Evolutionary conservation across 2,888 invertebrate species (phyloP).

Genomic region (Noctua janthe): DNA sequence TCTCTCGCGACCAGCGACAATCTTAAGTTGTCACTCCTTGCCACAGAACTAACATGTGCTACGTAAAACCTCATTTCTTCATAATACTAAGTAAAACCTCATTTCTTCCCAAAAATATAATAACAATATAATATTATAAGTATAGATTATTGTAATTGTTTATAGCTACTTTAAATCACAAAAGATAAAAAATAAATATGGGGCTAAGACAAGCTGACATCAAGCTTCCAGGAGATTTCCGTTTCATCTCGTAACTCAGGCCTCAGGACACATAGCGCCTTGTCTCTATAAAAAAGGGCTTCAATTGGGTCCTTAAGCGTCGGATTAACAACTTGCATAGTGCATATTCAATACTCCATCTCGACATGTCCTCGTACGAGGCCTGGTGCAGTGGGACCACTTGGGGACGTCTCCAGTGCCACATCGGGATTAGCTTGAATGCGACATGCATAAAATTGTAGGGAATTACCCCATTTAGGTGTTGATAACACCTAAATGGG

Average conservation of each 20-base stretch:
- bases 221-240: slow-evolving; percentile 15
- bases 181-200: not conserved
- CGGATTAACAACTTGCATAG: slow-evolving; percentile 62
- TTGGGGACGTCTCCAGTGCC: slow-evolving; percentile 57
- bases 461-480: slow-evolving; percentile 55
- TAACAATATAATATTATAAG: too few species aligned
- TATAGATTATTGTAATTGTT: not conserved
- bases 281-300: slow-evolving; percentile 44
- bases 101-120: too few species aligned
- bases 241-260: slow-evolving; percentile 17
- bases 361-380: slow-evolving; percentile 45
- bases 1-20: too few species aligned
- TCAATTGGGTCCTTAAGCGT: slow-evolving; percentile 49
- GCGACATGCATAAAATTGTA: slow-evolving; percentile 63
- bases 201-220: slow-evolving; percentile 10
- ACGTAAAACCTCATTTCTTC: too few species aligned
- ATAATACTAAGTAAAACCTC: too few species aligned
- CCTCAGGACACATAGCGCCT: slow-evolving; percentile 5
- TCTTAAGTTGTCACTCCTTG: too few species aligned
- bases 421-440: slow-evolving; percentile 52
- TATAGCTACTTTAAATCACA: not conserved
- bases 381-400: slow-evolving; percentile 55
- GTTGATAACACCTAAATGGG: too few species aligned
- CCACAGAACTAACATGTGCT: too few species aligned
- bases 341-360: slow-evolving; percentile 66